These are phyloP conservation scores for Leucoraja ocellata DNA, from an alignment of 2,797 vertebrate species.

Conservation along the genomic window DNA sequence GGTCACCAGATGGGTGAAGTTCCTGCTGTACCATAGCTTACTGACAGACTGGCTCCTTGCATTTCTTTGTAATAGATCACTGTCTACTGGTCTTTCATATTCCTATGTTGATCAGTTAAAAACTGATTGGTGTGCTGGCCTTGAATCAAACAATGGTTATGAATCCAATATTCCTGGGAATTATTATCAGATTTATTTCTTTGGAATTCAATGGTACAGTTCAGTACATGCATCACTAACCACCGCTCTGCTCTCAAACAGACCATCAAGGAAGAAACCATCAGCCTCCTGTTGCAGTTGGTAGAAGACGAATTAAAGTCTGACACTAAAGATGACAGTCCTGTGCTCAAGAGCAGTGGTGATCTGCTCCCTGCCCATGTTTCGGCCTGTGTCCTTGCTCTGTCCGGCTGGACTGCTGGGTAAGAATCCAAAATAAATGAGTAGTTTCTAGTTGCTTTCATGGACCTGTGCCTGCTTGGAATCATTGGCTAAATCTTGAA, in stretches of 20 bases:
- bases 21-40: background rate
- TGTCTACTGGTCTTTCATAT: background rate
- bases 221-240: background rate
- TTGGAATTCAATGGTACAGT: background rate
- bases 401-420: conserved; percentile 87
- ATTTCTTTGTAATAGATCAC: background rate
- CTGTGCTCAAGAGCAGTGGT: conserved; percentile 45
- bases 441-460: background rate
- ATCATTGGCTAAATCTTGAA: background rate
- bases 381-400: conserved; percentile 75
- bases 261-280: conserved; percentile 77
- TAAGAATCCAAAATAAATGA: conserved; percentile 45
- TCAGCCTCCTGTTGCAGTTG: conserved; percentile 72
- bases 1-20: no score
- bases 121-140: background rate
- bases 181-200: background rate
- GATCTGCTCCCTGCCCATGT: conserved; percentile 73
- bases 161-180: background rate
- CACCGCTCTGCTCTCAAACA: conserved; percentile 45
- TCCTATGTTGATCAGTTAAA: background rate
- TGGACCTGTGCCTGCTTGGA: background rate
- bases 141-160: background rate
- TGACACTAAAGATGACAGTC: conserved; percentile 51
- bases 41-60: background rate
- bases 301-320: conserved; percentile 69